These are phyloP conservation scores for Pedionomus torquatus DNA, from an alignment of 2,113 vertebrate species.

Conservation along the genomic window DNA sequence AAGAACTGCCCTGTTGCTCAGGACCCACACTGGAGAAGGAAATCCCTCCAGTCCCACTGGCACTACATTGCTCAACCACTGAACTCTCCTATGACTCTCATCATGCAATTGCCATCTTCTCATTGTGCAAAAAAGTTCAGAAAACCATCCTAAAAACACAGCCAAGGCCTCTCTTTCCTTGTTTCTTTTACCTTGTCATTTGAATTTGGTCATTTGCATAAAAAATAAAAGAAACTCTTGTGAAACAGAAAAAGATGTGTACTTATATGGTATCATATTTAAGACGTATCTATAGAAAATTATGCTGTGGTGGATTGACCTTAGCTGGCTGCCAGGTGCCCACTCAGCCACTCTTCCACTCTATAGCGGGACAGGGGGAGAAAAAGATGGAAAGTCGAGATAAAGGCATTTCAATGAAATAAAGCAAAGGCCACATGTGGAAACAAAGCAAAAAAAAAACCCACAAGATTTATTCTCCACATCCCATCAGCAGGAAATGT, in stretches of 20 bases:
- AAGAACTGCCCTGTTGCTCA: neutral
- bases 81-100: neutral
- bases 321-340: neutral
- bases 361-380: neutral
- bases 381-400: neutral
- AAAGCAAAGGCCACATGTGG: neutral
- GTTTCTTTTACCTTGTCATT: neutral
- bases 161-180: neutral
- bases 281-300: neutral
- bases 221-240: neutral
- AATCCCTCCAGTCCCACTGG: neutral
- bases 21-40: neutral
- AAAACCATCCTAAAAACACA: neutral
- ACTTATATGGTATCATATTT: neutral
- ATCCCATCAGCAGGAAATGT: neutral
- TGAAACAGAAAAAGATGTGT: neutral
- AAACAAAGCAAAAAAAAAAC: neutral
- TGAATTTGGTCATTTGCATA: neutral
- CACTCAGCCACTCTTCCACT: neutral
- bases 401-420: neutral
- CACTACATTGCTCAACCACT: neutral
- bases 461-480: neutral
- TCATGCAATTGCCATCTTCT: neutral
- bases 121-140: neutral
- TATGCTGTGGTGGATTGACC: neutral